phyloP scores from a whole-genome alignment of 2,797 vertebrate genomes.

The Strix occidentalis region DNA sequence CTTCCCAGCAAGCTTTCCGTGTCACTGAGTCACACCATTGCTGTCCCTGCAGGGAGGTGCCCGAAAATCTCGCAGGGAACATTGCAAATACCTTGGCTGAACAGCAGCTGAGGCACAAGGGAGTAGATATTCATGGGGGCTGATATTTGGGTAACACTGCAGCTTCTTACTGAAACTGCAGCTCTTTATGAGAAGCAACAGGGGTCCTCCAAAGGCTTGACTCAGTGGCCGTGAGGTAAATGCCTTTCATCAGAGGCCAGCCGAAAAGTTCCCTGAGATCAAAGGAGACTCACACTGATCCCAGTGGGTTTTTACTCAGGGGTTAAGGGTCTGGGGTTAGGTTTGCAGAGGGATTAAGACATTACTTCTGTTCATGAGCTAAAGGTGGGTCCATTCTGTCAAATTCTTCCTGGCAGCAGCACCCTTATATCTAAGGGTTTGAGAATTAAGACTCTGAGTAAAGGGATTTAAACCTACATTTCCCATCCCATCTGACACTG shows the following conservation, averaged over 20 bases:
- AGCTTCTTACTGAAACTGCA: not conserved
- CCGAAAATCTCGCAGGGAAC: not conserved
- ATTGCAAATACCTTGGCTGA: not conserved
- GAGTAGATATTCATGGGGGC: not conserved
- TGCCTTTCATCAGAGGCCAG: not conserved
- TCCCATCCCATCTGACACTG: not conserved
- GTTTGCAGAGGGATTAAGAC: not conserved
- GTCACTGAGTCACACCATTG: not conserved
- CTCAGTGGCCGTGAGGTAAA: not conserved
- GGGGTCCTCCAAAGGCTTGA: not conserved
- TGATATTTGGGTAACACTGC: not conserved
- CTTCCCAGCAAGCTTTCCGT: slow-evolving; percentile 11
- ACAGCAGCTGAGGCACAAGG: not conserved
- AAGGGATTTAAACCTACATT: not conserved
- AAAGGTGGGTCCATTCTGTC: not conserved
- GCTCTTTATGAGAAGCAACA: not conserved
- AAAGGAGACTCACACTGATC: not conserved
- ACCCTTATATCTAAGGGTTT: not conserved
- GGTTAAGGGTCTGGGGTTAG: not conserved
- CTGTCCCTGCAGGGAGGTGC: not conserved
- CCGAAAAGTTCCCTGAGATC: not conserved
- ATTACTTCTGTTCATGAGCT: not conserved
- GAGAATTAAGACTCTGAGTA: not conserved
- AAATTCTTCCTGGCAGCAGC: not conserved
- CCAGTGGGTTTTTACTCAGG: not conserved